Conservation (phyloP, 2,888 invertebrate species). For the Nomada goodeniana region DNA sequence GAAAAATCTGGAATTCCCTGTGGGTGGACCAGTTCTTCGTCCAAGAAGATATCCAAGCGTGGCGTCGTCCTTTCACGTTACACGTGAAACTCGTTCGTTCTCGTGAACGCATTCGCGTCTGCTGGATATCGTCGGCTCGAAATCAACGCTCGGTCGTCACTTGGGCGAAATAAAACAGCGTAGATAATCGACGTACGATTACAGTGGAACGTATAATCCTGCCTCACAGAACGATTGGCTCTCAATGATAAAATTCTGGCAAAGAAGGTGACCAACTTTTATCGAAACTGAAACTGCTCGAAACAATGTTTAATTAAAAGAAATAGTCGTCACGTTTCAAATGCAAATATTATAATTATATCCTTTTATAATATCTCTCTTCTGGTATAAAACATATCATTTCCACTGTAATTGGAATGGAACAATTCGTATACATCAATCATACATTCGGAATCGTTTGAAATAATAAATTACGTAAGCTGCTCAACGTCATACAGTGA, state of each 20-base stretch:
- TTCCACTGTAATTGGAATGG: neutral
- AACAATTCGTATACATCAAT: neutral
- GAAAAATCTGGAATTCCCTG: constrained; percentile 74
- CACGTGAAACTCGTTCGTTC: constrained; percentile 52
- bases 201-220: neutral
- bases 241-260: neutral
- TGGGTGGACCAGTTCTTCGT: constrained; percentile 78
- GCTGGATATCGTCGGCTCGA: constrained; percentile 10
- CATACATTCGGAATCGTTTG: neutral
- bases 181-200: neutral
- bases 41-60: constrained; percentile 70
- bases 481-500: neutral
- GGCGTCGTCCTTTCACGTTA: constrained; percentile 62
- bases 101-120: constrained; percentile 14
- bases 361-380: too few species aligned
- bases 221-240: neutral
- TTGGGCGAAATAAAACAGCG: neutral
- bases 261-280: neutral
- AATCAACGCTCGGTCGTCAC: neutral
- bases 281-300: neutral
- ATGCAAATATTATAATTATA: too few species aligned
- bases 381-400: too few species aligned
- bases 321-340: too few species aligned
- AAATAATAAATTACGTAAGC: neutral
- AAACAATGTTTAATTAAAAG: neutral